Evolutionary conservation across 1,140 invertebrate genomes (phyloP).

Genomic region (Harpegnathos saltator): DNA sequence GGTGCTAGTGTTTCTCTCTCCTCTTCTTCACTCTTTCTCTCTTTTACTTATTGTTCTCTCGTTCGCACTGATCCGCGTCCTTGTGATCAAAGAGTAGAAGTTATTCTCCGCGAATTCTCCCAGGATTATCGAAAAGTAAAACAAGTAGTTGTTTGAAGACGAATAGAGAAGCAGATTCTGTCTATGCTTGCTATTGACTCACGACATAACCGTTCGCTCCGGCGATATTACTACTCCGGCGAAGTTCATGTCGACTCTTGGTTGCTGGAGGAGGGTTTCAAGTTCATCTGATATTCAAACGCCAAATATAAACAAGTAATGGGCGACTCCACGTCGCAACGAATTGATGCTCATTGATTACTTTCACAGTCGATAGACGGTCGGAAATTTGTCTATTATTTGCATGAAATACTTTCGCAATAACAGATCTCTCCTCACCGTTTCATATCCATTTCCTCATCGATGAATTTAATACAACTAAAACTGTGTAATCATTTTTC

Average conservation of each 20-base stretch:
- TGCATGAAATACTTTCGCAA: conserved; percentile 28
- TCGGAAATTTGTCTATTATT: conserved; percentile 58
- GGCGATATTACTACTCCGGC: not conserved
- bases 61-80: too few relatives aligned
- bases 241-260: conserved; percentile 21
- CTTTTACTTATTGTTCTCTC: too few relatives aligned
- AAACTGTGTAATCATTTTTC: too few relatives aligned
- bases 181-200: not conserved
- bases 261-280: not conserved
- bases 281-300: conserved; percentile 34
- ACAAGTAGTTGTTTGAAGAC: too few relatives aligned
- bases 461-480: too few relatives aligned
- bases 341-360: conserved; percentile 45
- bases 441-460: not conserved
- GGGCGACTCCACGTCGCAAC: conserved; percentile 22
- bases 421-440: conserved; percentile 1
- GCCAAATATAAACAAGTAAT: conserved; percentile 26
- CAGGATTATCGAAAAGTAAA: too few relatives aligned
- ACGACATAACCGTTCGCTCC: not conserved
- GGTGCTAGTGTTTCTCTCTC: too few relatives aligned
- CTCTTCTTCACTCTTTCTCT: too few relatives aligned
- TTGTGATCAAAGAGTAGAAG: too few relatives aligned
- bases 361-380: conserved; percentile 32
- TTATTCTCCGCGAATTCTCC: too few relatives aligned
- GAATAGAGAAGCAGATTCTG: not conserved